A percentile compares a stretch with the other conserved stretches of the same genome.
Conservation (phyloP, 2,113 vertebrate species). For the Triplophysa rosa region DNA sequence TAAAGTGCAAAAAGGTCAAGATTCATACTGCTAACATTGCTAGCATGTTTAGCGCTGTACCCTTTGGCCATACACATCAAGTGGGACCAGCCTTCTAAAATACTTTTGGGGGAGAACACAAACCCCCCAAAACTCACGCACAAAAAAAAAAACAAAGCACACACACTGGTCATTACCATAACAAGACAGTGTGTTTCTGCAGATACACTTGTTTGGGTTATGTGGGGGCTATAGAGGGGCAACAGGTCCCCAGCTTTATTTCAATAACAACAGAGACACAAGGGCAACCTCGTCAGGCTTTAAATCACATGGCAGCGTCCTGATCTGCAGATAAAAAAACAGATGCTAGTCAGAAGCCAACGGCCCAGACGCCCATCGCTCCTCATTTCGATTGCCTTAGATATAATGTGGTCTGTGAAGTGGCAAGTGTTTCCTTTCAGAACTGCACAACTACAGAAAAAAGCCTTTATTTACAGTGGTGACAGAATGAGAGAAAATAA, state of each 20-base stretch:
- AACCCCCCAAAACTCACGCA: conserved; percentile 26
- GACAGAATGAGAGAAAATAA: neutral
- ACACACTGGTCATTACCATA: conserved; percentile 76
- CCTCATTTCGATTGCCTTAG: conserved; percentile 59
- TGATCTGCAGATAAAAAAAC: conserved; percentile 74
- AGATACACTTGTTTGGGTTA: conserved; percentile 81
- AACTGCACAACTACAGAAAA: conserved; percentile 32
- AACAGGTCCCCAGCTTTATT: conserved; percentile 69
- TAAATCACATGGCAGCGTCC: conserved; percentile 76
- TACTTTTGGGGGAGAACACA: conserved; percentile 54
- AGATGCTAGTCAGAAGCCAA: conserved; percentile 66
- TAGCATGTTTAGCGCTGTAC: conserved; percentile 45
- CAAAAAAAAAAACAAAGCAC: conserved; percentile 17
- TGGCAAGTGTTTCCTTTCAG: too few species aligned
- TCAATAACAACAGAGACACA: conserved; percentile 81
- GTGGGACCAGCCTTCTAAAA: conserved; percentile 44
- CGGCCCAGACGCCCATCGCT: conserved; percentile 46
- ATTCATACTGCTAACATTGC: conserved; percentile 43
- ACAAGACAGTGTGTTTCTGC: conserved; percentile 81
- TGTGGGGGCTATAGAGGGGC: conserved; percentile 56
- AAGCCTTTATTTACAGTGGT: conserved; percentile 36
- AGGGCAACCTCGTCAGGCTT: conserved; percentile 72
- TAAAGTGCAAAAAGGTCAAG: conserved; percentile 26
- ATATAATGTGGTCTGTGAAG: too few species aligned
- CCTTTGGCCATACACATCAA: conserved; percentile 54